Percentiles rank a stretch among this genome's conserved stretches.
Conservation (phyloP, 30 jellyfish, hydroid and myxozoan genomes). For the Calvadosia cruxmelitensis region DNA sequence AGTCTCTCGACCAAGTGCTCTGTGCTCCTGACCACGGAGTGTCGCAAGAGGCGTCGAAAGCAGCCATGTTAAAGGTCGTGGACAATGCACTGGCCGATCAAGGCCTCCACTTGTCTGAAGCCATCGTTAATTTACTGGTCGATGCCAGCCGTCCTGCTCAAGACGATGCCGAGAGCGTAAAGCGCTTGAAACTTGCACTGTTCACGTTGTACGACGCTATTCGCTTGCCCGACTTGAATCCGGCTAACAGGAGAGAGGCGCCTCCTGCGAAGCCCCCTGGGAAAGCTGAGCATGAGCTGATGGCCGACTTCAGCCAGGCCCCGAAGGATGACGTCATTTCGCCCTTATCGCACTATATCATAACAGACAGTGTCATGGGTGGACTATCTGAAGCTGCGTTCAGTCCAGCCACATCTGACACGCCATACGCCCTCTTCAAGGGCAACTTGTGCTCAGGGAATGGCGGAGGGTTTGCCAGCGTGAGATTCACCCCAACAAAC, state of each 20-base stretch:
- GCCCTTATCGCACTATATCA: constrained; percentile 10
- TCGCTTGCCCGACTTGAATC: constrained; percentile 45
- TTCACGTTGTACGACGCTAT: constrained; percentile 46
- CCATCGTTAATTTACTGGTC: background rate
- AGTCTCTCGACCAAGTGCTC: constrained; percentile 25
- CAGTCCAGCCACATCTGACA: background rate
- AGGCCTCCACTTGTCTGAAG: constrained; percentile 11
- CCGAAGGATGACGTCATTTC: background rate
- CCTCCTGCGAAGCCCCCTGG: background rate
- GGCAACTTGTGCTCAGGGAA: constrained; percentile 47
- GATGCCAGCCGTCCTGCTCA: constrained; percentile 15
- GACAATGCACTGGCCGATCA: constrained; percentile 4
- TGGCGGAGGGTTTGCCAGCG: constrained; percentile 89
- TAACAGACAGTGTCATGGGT: constrained; percentile 61
- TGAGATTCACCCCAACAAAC: constrained; percentile 50
- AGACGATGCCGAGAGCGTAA: constrained; percentile 4
- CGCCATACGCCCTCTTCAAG: constrained; percentile 20
- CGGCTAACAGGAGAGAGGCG: constrained; percentile 7
- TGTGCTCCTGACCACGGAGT: constrained; percentile 9
- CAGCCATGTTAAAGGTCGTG: constrained; percentile 8
- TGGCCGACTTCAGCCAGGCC: constrained; percentile 28
- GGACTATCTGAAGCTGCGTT: constrained; percentile 35
- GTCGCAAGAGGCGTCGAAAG: constrained; percentile 2
- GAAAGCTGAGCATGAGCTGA: constrained; percentile 12
- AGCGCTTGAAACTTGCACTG: constrained; percentile 28